Conservation (phyloP, 2,797 vertebrate genomes). For the Platyrinchus mystaceus region DNA sequence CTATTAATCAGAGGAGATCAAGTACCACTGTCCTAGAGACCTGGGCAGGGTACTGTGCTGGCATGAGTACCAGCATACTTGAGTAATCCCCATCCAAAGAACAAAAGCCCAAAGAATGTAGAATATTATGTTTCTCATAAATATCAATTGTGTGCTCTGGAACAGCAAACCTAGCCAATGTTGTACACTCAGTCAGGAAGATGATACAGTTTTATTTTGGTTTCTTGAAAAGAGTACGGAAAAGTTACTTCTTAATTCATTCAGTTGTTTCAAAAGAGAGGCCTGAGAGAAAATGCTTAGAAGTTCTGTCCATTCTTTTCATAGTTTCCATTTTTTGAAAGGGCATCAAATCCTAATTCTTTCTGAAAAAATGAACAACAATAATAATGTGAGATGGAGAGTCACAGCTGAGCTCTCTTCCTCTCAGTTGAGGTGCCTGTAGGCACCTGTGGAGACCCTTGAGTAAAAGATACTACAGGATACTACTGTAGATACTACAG, state of each 20-base stretch:
- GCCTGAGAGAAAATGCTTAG: not conserved
- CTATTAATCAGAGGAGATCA: not conserved
- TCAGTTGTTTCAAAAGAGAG: not conserved
- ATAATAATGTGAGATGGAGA: not conserved
- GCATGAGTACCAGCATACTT: not conserved
- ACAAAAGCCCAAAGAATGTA: not conserved
- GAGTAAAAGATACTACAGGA: not conserved
- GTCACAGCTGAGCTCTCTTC: not conserved
- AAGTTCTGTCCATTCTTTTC: not conserved
- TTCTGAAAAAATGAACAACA: not conserved
- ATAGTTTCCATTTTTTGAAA: constrained; percentile 1
- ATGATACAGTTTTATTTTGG: not conserved
- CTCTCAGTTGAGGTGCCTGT: not conserved
- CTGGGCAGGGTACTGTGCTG: not conserved
- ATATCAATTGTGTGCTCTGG: not conserved
- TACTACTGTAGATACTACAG: not conserved
- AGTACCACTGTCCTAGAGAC: not conserved
- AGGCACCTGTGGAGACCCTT: not conserved
- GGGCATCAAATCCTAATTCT: not conserved
- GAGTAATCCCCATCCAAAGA: not conserved
- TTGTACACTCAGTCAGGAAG: not conserved
- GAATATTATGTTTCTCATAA: not conserved
- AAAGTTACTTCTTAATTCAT: not conserved
- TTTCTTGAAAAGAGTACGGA: constrained; percentile 39
- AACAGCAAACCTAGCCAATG: not conserved